These are phyloP conservation scores for Pocillopora damicornis DNA, from an alignment of 64 coral and sea anemone genomes.

Conservation along the genomic window DNA sequence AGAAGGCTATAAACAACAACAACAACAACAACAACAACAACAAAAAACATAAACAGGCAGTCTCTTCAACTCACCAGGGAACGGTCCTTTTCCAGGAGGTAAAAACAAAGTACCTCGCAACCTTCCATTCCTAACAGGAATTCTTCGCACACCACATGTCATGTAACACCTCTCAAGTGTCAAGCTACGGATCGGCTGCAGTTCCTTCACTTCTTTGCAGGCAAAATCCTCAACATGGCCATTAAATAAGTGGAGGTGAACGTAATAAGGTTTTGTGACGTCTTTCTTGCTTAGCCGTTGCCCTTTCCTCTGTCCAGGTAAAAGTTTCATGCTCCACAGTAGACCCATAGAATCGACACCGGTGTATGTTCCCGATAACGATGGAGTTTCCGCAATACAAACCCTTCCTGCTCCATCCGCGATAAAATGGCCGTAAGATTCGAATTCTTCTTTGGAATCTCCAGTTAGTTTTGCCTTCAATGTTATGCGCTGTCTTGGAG, in stretches of 20 bases:
- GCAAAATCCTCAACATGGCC: slow-evolving; percentile 13
- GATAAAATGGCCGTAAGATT: slow-evolving; percentile 63
- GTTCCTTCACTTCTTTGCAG: not conserved
- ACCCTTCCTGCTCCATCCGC: slow-evolving; percentile 48
- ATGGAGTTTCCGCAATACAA: slow-evolving; percentile 5
- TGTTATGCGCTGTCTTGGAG: not conserved
- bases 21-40: too few species aligned
- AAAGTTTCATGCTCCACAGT: slow-evolving; percentile 52
- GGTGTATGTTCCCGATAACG: slow-evolving; percentile 39
- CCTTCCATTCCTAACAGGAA: slow-evolving; percentile 49
- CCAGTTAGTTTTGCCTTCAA: slow-evolving; percentile 45
- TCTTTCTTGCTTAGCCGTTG: slow-evolving; percentile 53
- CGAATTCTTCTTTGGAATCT: slow-evolving; percentile 55
- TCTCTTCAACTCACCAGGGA: slow-evolving; percentile 54
- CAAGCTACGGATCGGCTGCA: not conserved
- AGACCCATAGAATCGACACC: slow-evolving; percentile 77
- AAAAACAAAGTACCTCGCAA: slow-evolving; percentile 63
- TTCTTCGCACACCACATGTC: slow-evolving; percentile 47
- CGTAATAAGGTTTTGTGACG: slow-evolving; percentile 37
- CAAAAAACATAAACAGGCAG: not conserved
- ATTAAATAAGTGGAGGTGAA: slow-evolving; percentile 47
- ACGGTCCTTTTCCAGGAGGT: slow-evolving; percentile 65
- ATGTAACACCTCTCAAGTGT: slow-evolving; percentile 54
- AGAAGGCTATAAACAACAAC: too few species aligned
- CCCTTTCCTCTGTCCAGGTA: slow-evolving; percentile 34